Evolutionary conservation across 2,797 vertebrate species (phyloP).

Genomic region (Spinus olivaceus): DNA sequence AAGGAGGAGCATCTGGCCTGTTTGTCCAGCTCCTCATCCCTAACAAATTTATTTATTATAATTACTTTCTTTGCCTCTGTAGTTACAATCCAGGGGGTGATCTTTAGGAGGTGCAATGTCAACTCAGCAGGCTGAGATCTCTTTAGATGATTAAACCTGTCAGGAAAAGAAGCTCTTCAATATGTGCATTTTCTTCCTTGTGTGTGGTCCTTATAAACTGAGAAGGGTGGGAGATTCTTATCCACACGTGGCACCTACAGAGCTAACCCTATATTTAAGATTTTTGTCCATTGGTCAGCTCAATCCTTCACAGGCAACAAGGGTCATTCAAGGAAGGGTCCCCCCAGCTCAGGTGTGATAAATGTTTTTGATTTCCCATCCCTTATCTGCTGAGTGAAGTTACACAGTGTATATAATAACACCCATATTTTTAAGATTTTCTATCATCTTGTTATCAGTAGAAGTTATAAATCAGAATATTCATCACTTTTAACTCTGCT

Average conservation of each 20-base stretch:
- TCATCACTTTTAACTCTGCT: conserved; percentile 65
- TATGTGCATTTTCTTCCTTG: background rate
- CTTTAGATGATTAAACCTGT: background rate
- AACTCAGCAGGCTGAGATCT: background rate
- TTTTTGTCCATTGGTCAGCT: background rate
- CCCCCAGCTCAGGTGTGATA: conserved; percentile 16
- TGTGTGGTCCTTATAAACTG: background rate
- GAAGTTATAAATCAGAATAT: conserved; percentile 63
- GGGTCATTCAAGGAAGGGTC: background rate
- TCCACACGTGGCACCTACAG: background rate
- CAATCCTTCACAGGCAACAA: background rate
- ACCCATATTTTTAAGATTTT: conserved; percentile 51
- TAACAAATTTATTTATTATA: background rate
- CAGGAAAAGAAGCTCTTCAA: background rate
- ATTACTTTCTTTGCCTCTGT: background rate
- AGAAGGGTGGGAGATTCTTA: background rate
- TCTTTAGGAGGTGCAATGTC: background rate
- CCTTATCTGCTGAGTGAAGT: conserved; percentile 12
- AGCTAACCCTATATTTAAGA: background rate
- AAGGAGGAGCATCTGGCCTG: background rate
- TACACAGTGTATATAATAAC: conserved; percentile 43
- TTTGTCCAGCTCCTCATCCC: background rate
- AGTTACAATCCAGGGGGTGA: background rate
- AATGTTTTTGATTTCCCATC: conserved; percentile 18
- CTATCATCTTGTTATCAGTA: conserved; percentile 56